phyloP scores from a whole-genome alignment of 2,888 invertebrate species.

The Cephus spinipes region DNA sequence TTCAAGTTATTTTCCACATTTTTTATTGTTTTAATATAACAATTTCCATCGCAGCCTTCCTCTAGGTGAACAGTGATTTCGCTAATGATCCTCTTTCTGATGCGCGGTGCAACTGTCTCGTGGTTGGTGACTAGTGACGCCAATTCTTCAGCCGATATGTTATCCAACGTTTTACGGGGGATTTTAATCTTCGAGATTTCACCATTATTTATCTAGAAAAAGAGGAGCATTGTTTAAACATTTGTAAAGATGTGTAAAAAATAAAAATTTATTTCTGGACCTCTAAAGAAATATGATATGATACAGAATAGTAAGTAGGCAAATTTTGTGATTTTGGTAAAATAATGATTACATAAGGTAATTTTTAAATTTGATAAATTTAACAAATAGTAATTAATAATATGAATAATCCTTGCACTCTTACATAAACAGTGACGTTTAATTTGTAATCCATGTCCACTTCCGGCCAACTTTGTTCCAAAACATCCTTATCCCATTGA shows the following conservation, averaged over 20 bases:
- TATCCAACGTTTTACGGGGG: slow-evolving; percentile 68
- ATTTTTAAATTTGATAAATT: too few relatives aligned
- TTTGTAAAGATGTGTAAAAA: slow-evolving; percentile 9
- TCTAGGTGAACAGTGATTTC: slow-evolving; percentile 19
- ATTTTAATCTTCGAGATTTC: slow-evolving; percentile 70
- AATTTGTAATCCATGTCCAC: slow-evolving; percentile 78
- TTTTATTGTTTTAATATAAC: slow-evolving; percentile 15
- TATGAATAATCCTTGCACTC: slow-evolving; percentile 20
- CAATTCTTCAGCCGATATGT: slow-evolving; percentile 69
- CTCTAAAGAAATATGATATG: slow-evolving; percentile 16
- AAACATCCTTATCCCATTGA: slow-evolving; percentile 76
- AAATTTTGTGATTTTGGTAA: slow-evolving; percentile 6
- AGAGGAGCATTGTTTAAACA: slow-evolving; percentile 17
- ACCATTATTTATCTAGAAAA: slow-evolving; percentile 68
- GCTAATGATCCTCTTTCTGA: too few relatives aligned
- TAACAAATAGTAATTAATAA: too few relatives aligned
- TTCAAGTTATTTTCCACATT: slow-evolving; percentile 6
- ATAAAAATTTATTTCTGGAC: not conserved
- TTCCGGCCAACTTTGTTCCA: slow-evolving; percentile 83
- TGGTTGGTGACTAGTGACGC: slow-evolving; percentile 65
- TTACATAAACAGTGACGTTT: slow-evolving; percentile 75
- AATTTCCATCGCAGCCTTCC: slow-evolving; percentile 22
- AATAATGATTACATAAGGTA: too few relatives aligned
- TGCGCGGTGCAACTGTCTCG: too few relatives aligned
- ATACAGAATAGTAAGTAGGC: slow-evolving; percentile 11